Conservation (phyloP, 2,888 invertebrate species). For the Pachliopta kotzebuea region DNA sequence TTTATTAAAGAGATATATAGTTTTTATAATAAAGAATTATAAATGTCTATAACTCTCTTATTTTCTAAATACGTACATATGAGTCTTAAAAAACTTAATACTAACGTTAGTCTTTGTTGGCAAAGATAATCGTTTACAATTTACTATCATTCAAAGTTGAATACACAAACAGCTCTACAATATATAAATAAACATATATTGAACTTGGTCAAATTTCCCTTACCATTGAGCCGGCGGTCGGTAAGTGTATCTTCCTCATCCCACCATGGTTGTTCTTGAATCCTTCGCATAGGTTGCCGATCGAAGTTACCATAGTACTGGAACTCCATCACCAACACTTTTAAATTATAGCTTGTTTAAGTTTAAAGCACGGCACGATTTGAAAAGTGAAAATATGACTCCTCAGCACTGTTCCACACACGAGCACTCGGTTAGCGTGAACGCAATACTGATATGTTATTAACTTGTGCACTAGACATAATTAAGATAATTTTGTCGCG, state of each 20-base stretch:
- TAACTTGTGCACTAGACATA: conserved; percentile 55
- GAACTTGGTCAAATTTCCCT: conserved; percentile 34
- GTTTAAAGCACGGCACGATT: conserved; percentile 35
- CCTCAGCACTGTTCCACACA: conserved; percentile 44
- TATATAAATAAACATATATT: no score
- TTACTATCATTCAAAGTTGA: no score
- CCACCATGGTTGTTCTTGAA: conserved; percentile 69
- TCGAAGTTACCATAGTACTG: conserved; percentile 71
- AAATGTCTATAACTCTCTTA: no score
- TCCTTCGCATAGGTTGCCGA: conserved; percentile 50
- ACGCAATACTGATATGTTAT: conserved; percentile 64
- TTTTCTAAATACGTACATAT: no score
- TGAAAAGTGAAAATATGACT: conserved; percentile 32
- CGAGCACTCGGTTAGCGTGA: conserved; percentile 54
- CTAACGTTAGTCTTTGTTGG: no score
- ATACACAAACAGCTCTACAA: not conserved
- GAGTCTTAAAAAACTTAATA: no score
- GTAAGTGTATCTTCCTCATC: conserved; percentile 72
- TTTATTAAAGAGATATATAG: no score
- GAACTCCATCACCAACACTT: conserved; percentile 60
- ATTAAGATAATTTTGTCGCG: conserved; percentile 61
- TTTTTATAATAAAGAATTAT: no score
- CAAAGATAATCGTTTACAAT: no score
- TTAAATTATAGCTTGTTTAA: conserved; percentile 28
- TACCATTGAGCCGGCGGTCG: conserved; percentile 68